Base-by-base conservation (phyloP, 2,888 invertebrate species). In the Melanostoma scalare region DNA sequence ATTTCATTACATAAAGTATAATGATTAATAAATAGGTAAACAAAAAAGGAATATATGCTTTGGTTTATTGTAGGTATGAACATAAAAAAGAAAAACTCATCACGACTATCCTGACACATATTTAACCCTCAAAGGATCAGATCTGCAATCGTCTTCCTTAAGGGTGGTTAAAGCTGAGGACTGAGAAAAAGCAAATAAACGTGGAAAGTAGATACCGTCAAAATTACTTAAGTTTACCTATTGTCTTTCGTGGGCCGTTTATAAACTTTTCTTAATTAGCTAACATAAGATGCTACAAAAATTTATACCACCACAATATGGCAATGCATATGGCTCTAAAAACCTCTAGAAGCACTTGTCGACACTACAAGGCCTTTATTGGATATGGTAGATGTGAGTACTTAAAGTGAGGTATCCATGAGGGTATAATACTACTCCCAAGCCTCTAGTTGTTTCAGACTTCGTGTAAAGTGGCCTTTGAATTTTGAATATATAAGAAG, bases 191-290 rank as follows among this genome's bases (percentile, higher is more conserved):
- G 68, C 40, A 38, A 68, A 10, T 36, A 68, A 76, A 76, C 53
- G 53, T 55, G 53, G 40, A 55, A 55, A 63, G 56, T 48, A 71
- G 36, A 77, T 71, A 77, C 48, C 36, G 63, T 55, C 61, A 38
- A 69, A 55, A 77, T 44, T 71, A 65, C 63, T 72, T 33, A 58
- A 60, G 48, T 30, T 55, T 53, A 6, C 63, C 30, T 73, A 53
- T 68, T 61, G 69, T 69, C 40, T 61, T 69, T 56, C 71, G 76
- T 71, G 48, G 50, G 63, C 35, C 55, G 63, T 71, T 63, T 50
- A 55, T 44, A 71, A 63, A 73, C 53, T 67, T 78, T 73, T 73
- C 67, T 61, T 73, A 78, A 78, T 73, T 73, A 78, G 67, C 73
- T 78, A 67, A 67, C 46, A 20, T 20, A 78, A 61, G 44, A 46